These are phyloP conservation scores for Daphoenositta chrysoptera DNA, from an alignment of 2,113 vertebrate genomes.

Conservation along the genomic window DNA sequence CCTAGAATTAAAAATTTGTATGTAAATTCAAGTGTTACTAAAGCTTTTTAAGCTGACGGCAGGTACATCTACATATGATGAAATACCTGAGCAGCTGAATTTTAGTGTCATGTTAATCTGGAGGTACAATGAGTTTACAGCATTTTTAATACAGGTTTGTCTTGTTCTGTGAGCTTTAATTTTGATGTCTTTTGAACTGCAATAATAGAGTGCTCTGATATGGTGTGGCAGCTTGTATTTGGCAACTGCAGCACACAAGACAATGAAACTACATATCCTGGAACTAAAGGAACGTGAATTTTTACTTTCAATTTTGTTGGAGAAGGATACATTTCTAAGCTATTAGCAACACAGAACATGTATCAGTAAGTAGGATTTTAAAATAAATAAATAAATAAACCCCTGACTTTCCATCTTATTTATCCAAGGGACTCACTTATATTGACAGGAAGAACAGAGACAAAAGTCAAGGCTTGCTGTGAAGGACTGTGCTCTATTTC, in stretches of 20 bases:
- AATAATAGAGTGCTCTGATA: background rate
- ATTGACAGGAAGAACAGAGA: background rate
- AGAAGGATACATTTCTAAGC: background rate
- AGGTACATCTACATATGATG: background rate
- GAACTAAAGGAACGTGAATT: background rate
- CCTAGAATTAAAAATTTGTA: background rate
- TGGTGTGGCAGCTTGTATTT: background rate
- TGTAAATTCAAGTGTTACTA: background rate
- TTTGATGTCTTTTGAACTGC: constrained; percentile 1
- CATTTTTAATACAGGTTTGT: background rate
- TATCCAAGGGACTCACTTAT: background rate
- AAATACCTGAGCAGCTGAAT: background rate
- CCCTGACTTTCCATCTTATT: background rate
- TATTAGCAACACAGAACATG: background rate
- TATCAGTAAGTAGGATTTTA: background rate
- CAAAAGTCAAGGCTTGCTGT: background rate
- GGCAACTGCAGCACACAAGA: background rate
- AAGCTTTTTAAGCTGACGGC: background rate
- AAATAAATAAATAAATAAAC: background rate
- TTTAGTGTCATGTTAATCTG: background rate
- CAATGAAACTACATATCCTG: background rate
- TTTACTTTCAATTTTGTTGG: background rate
- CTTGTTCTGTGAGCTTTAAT: background rate
- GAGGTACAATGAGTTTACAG: background rate
- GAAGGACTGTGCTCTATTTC: background rate